Percentiles rank a stretch among this genome's conserved stretches.
Evolutionary conservation across 2,113 vertebrate genomes (phyloP).

Genomic region (Eptesicus fuscus): DNA sequence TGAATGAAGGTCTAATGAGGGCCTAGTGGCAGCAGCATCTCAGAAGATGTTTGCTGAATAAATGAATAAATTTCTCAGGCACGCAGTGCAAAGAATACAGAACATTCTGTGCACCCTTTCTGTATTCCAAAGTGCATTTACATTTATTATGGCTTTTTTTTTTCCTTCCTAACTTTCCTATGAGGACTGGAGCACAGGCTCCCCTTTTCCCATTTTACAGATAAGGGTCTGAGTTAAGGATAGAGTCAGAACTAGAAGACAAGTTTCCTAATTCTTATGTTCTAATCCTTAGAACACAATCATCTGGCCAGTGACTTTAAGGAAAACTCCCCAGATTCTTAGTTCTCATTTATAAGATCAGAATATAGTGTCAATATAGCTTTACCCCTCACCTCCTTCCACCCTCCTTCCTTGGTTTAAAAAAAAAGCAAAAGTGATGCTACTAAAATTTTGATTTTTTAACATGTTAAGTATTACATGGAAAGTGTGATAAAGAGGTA

Average conservation of each 20-base stretch:
- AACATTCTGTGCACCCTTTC: constrained; percentile 39
- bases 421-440: neutral
- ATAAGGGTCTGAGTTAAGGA: neutral
- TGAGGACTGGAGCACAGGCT: neutral
- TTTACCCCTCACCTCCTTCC: neutral
- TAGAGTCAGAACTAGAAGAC: neutral
- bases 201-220: neutral
- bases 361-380: neutral
- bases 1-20: constrained; percentile 5
- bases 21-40: neutral
- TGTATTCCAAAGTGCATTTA: constrained; percentile 11
- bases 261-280: neutral
- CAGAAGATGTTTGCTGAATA: constrained; percentile 58
- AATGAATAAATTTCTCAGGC: constrained; percentile 62
- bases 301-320: neutral
- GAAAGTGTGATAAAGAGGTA: neutral
- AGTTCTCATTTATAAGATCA: neutral
- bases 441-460: neutral
- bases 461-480: neutral
- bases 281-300: neutral
- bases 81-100: constrained; percentile 27
- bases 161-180: neutral
- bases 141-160: constrained; percentile 11
- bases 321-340: neutral
- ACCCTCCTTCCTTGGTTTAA: neutral